Base-by-base conservation (phyloP, 2,113 vertebrate genomes). In the Empidonax alnorum region DNA sequence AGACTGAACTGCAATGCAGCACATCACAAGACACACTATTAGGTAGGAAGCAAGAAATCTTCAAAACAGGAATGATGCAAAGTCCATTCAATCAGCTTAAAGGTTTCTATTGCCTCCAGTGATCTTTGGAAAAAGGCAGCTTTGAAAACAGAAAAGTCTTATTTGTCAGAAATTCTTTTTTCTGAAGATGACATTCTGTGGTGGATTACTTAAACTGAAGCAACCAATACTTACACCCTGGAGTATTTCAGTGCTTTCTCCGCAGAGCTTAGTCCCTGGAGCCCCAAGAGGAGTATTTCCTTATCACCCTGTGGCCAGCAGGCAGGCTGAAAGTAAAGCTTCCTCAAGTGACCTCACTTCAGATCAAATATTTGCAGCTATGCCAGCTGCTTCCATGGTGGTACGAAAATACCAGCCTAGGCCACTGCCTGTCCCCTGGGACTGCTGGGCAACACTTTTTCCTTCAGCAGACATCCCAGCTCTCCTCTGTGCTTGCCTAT, bases 1-100 rank as follows among this genome's bases (percentile, higher is more conserved):
- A 95, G 74, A 58, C 2, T 1, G 68, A 94, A 74, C 94, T 96
- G 96, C 94, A 97, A 82, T 96, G 94, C 95, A 96, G 89, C 84
- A 93, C 37, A 94, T 28, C 69, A n/a, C 49, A 87, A 90, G n/a
- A 21, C 53, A 81, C 30, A 18, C 22, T 67, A 72, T 61, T 49
- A 82, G 39, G 19, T 25, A 74, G 62, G 62, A 93, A 89, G 69
- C 27, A 84, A 75, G 74, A 69, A 47, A 84, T 68, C 61, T 68
- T 87, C 53, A 61, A 89, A 95, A 56, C 33, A 47, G 50, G 52
- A 87, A 52, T 7, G 37, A 74, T 84, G 58, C 65, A 75, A 71
- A 92, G 44, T 31, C 39, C 35, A 3, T 42, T 52, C 3, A 11
- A 37, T 71, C 42, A 84, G 65, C 52, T 50, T 69, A 71, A 93